These are phyloP conservation scores for Agrilus mali DNA, from an alignment of 2,888 invertebrate genomes.

Conservation along the genomic window DNA sequence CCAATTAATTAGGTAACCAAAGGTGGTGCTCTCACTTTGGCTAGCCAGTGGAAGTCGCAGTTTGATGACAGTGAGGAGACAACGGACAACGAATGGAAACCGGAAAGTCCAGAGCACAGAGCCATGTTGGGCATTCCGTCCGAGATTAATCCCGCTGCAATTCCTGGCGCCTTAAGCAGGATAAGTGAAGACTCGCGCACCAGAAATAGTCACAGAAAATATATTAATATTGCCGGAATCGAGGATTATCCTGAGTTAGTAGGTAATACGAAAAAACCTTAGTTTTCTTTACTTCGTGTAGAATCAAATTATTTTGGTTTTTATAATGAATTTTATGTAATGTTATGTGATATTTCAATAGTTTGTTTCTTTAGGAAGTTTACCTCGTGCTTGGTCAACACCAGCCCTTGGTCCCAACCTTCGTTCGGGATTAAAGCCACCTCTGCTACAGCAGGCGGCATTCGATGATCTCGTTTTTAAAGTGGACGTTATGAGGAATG, in stretches of 20 bases:
- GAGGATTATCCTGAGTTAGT: slow-evolving; percentile 60
- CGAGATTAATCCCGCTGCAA: slow-evolving; percentile 23
- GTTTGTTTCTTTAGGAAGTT: slow-evolving; percentile 23
- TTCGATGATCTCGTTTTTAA: slow-evolving; percentile 71
- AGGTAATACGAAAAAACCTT: slow-evolving; percentile 20
- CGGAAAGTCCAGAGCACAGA: slow-evolving; percentile 55
- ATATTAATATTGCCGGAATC: slow-evolving; percentile 67
- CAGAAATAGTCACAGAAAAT: slow-evolving; percentile 36
- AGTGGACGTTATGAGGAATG: slow-evolving; percentile 73
- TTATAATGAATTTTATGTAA: no score
- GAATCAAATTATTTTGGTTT: no score
- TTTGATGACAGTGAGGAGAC: slow-evolving; percentile 93
- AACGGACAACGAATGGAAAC: slow-evolving; percentile 89
- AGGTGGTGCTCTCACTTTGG: slow-evolving; percentile 79
- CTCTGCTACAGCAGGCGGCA: slow-evolving; percentile 73
- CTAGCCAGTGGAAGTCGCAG: slow-evolving; percentile 92
- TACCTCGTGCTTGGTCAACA: slow-evolving; percentile 32
- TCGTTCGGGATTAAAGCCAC: slow-evolving; percentile 58
- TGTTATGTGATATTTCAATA: no score
- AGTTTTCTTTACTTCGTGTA: no score
- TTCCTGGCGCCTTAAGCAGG: slow-evolving; percentile 27
- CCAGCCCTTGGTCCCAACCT: slow-evolving; percentile 37
- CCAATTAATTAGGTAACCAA: slow-evolving; percentile 52
- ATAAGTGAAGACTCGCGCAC: slow-evolving; percentile 43
- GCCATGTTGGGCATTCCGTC: slow-evolving; percentile 20